Evolutionary conservation across 2,113 vertebrate genomes (phyloP).

Genomic region (Trachemys scripta): DNA sequence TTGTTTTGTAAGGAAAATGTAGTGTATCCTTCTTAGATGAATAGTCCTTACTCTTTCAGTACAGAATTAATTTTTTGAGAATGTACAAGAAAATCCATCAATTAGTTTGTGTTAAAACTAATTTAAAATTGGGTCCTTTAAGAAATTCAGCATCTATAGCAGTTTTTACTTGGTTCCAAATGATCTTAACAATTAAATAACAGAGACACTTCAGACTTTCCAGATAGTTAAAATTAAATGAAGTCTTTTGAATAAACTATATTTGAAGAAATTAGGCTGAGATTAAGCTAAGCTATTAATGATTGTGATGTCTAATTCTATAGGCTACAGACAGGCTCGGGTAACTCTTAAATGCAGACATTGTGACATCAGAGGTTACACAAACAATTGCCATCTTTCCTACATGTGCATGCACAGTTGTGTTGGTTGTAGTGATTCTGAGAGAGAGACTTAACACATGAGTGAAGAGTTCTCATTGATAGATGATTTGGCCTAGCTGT

Average conservation of each 20-base stretch:
- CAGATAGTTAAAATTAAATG: neutral
- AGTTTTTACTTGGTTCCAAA: neutral
- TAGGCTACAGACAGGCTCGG: neutral
- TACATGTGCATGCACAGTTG: neutral
- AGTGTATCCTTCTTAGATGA: neutral
- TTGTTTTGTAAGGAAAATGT: neutral
- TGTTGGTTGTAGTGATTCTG: neutral
- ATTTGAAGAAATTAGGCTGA: neutral
- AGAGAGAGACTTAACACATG: neutral
- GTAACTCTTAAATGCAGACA: neutral
- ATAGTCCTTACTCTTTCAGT: neutral
- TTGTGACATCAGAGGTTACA: neutral
- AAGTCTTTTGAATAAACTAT: neutral
- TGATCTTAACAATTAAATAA: neutral
- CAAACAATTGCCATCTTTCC: neutral
- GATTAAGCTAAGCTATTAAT: neutral
- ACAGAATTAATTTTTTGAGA: constrained; percentile 8
- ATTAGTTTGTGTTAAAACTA: neutral
- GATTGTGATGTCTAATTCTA: neutral
- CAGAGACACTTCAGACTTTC: neutral
- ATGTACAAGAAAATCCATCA: constrained; percentile 3
- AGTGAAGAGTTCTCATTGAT: neutral
- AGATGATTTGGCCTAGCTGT: neutral
- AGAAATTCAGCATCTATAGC: neutral
- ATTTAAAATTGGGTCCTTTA: neutral